Evolutionary conservation across 2,113 vertebrate species (phyloP).

Genomic region (Gallinago jamesoni): DNA sequence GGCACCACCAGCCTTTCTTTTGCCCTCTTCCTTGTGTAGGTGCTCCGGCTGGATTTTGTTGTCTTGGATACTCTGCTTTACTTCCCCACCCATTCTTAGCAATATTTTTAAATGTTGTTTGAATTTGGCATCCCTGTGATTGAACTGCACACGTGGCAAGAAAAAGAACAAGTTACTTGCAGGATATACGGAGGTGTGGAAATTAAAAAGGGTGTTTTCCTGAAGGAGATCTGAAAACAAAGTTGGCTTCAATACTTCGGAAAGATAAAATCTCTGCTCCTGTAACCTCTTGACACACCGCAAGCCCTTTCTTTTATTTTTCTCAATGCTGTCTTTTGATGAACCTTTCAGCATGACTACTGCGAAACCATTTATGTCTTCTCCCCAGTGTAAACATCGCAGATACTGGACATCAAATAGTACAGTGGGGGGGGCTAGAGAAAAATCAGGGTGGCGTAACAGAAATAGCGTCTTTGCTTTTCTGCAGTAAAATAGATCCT

Average conservation of each 20-base stretch:
- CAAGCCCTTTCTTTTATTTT: background rate
- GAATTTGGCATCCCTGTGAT: background rate
- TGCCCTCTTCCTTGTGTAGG: background rate
- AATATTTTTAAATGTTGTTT: background rate
- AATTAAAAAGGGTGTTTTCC: background rate
- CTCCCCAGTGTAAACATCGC: background rate
- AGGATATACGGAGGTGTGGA: background rate
- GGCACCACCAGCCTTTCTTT: background rate
- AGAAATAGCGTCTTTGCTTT: background rate
- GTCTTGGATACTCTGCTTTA: background rate
- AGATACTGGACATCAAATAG: background rate
- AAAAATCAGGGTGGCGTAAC: background rate
- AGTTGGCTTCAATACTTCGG: background rate
- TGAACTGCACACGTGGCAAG: background rate
- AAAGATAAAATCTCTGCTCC: background rate
- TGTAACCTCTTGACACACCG: background rate
- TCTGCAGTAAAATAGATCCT: background rate
- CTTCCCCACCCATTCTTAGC: background rate
- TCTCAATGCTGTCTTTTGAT: background rate
- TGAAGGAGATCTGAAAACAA: background rate
- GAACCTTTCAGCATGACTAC: background rate
- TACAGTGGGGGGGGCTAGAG: accelerated
- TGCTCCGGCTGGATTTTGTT: background rate
- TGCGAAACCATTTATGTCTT: background rate
- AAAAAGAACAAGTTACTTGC: background rate